These are phyloP conservation scores for Rhorus exstirpatorius DNA, from an alignment of 2,888 invertebrate genomes.

Conservation along the genomic window DNA sequence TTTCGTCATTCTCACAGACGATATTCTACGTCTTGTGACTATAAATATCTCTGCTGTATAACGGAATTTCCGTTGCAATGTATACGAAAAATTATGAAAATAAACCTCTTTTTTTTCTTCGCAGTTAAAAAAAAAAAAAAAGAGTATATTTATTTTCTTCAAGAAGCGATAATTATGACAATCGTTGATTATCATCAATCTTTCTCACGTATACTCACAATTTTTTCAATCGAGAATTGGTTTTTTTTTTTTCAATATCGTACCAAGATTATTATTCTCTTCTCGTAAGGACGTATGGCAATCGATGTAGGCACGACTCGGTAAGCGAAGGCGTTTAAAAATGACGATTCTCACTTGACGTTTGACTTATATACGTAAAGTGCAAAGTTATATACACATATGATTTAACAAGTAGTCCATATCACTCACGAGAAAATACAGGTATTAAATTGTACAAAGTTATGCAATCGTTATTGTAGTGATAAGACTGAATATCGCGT, in stretches of 20 bases:
- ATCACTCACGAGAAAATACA: too few relatives aligned
- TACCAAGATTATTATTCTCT: too few relatives aligned
- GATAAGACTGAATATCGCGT: too few relatives aligned
- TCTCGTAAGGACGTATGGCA: too few relatives aligned
- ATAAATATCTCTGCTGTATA: conserved; percentile 28
- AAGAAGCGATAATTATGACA: neutral
- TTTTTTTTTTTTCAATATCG: neutral
- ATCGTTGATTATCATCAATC: neutral
- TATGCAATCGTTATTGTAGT: too few relatives aligned
- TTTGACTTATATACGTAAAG: too few relatives aligned
- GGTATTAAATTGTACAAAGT: too few relatives aligned
- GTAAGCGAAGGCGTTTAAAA: too few relatives aligned
- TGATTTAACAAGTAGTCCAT: too few relatives aligned
- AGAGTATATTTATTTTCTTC: neutral
- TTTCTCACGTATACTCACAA: neutral
- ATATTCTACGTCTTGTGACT: conserved; percentile 25
- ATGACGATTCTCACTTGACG: too few relatives aligned
- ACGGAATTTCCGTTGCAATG: conserved; percentile 32
- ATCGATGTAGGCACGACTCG: too few relatives aligned
- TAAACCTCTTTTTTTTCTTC: neutral
- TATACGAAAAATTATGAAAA: neutral
- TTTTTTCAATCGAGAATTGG: neutral
- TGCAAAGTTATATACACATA: too few relatives aligned
- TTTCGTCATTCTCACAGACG: conserved; percentile 59
- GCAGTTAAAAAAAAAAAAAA: neutral